Percentiles rank a stretch among this genome's conserved stretches.
phyloP scores from a whole-genome alignment of 37 sponge, comb jelly and placozoan species.

The Tethya wilhelma region DNA sequence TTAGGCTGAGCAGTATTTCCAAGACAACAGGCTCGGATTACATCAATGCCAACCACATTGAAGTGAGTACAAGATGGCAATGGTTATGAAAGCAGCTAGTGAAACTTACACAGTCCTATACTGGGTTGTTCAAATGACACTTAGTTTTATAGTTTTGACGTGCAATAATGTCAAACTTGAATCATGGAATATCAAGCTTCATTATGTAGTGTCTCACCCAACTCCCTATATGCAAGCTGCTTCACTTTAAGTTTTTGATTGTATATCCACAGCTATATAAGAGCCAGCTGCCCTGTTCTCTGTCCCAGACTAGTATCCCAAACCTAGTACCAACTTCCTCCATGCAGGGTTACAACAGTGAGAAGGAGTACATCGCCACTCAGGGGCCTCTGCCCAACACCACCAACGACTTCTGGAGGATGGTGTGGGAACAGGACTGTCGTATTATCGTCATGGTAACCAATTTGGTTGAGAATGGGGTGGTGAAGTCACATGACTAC shows the following conservation, averaged over 20 bases:
- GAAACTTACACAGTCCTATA: no score
- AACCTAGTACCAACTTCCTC: not conserved
- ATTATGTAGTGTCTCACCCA: no score
- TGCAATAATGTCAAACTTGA: not conserved
- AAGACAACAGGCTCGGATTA: constrained; percentile 77
- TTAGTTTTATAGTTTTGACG: no score
- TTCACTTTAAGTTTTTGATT: not conserved
- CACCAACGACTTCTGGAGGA: no score
- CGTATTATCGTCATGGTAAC: constrained; percentile 66
- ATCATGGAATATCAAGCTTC: no score
- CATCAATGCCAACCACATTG: constrained; percentile 92
- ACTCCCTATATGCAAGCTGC: no score
- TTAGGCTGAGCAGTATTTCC: constrained; percentile 42
- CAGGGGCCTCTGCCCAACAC: constrained; percentile 87
- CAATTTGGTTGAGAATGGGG: constrained; percentile 55
- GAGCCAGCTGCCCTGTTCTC: no score
- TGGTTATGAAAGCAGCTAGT: no score
- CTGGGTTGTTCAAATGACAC: no score
- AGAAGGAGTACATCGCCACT: constrained; percentile 82
- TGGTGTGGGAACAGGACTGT: not conserved
- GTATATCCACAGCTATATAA: no score
- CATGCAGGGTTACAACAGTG: constrained; percentile 61
- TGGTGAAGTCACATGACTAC: constrained; percentile 76
- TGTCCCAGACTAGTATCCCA: not conserved
- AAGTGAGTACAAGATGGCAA: constrained; percentile 64